Evolutionary conservation across 1,140 invertebrate species (phyloP), one percentile per base, ranked within the genome.

Genomic region (Condylostylus longicornis): DNA sequence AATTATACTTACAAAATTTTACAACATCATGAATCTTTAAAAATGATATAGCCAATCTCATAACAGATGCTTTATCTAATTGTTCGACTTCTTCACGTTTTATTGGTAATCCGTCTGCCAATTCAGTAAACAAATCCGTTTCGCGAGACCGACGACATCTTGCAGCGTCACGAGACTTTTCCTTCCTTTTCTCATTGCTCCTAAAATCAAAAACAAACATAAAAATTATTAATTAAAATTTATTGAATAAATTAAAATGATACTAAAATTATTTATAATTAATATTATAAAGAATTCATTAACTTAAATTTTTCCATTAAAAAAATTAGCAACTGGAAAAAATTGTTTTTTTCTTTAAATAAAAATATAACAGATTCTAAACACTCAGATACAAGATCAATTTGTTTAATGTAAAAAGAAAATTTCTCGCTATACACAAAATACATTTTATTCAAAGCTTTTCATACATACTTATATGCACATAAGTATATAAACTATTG

Each of bases 141-240:
- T 96, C 93, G 51, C 82, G 82, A 42, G 86, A 88, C 25, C 93
- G 74, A 20, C 93, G 73, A 53, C 77, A 90, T 49, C 90, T 69
- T 0, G 91, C 93, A 3, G 91, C 93, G 64, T 95, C 87, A 32
- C 90, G 73, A 1, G 89, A 95, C 53, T 94, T 93, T 63, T 96
- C 91, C 63, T 95, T 94, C n/a, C 90, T 71, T 49, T 91, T 86
- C 62, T 97, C 90, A 64, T 89, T 86, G 53, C 84, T 89, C 72
- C 85, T 89, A 65, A n/a, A 68, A 68, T 51, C 45, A 51, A 46
- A 53, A 39, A 31, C 18, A 22, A 3, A 27, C 5, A 30, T 27
- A 28, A 37, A 42, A 19, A 23, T 21, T 31, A 29, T 38, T 28
- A 5, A 34, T 38, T 14, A 19, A 10, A 18, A 29, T 10, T 12